Evolutionary conservation across 2,888 invertebrate species (phyloP), one percentile per base, ranked within the genome.

Genomic region (Cephonodes hylas): DNA sequence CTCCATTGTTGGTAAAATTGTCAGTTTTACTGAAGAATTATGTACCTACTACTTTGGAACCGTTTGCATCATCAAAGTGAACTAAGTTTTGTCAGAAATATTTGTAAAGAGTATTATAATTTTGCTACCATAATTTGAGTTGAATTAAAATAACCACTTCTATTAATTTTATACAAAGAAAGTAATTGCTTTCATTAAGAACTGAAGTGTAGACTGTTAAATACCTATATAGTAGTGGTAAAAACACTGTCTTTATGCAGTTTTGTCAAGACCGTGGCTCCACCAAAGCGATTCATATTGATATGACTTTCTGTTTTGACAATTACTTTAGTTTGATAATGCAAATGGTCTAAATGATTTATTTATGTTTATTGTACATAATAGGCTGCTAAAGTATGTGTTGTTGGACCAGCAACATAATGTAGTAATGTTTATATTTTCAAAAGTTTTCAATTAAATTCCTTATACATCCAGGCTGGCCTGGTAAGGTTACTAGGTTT

Each of bases 331-430:
- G 27, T 53, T 27, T 27, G 31, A 10, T 18, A 18, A 10, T 53
- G 27, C 53, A 7, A 27, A 53, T 31, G 8, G n/a, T 15, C 46
- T 34, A 18, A 53, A 53, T 15, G 31, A 31, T 53, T 75, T 56
- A 69, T 61, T 8, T 63, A 57, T 15, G 1, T 25, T 44, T 13
- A 7, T 57, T 56, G 44, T 53, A 61, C 56, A 25, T 20, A 53
- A 27, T 38, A 18, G 53, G 53, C 53, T 27, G 27, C 48, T 53
- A 23, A 25, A 5, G 18, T 31, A 18, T 18, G 10, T 53, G 27
- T 48, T 31, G 10, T 53, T 6, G 8, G 31, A 18, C 53, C 53
- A 31, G 31, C 10, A 53, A 15, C 15, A 38, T 2, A 1, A 3
- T 38, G 10, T 3, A 38, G n/a, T 5, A 38, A 8, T n/a, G 34